A percentile compares a stretch with the other conserved stretches of the same genome.
Evolutionary conservation across 1,140 invertebrate species (phyloP).

Genomic region (Antheraea pernyi): DNA sequence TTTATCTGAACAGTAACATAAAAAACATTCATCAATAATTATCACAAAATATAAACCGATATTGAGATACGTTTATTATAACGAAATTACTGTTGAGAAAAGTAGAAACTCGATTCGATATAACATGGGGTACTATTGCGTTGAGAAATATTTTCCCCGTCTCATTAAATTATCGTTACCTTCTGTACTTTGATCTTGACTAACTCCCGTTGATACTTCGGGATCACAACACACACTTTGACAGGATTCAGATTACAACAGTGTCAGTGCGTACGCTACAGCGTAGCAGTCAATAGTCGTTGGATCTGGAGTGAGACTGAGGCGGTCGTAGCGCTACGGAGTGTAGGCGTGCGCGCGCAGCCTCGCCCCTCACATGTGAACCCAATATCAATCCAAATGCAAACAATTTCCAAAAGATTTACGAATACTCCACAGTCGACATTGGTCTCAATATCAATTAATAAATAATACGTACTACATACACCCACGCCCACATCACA

Average conservation of each 20-base stretch:
- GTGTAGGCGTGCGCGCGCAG: conserved; percentile 66
- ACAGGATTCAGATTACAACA: conserved; percentile 12
- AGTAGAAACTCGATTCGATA: neutral
- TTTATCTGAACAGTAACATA: neutral
- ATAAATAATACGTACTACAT: neutral
- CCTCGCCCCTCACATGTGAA: conserved; percentile 66
- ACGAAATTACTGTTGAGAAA: neutral
- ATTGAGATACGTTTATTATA: neutral
- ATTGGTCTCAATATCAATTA: conserved; percentile 14
- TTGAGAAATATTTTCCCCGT: conserved; percentile 2
- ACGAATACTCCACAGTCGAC: conserved; percentile 48
- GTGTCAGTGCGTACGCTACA: conserved; percentile 23
- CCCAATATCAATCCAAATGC: conserved; percentile 69
- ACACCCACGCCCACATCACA: too few relatives aligned
- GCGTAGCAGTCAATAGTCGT: conserved; percentile 58
- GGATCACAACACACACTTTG: conserved; percentile 18
- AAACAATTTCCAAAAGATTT: conserved; percentile 57
- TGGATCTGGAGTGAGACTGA: conserved; percentile 65
- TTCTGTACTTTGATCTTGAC: conserved; percentile 7
- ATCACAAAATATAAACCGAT: neutral
- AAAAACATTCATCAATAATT: neutral
- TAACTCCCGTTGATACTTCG: conserved; percentile 7
- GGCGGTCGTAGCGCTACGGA: conserved; percentile 49
- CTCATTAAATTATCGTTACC: conserved; percentile 9
- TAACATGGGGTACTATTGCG: neutral